Evolutionary conservation across 2,888 invertebrate species (phyloP), one percentile per base, ranked within the genome.

Genomic region (Aleiodes alternator): DNA sequence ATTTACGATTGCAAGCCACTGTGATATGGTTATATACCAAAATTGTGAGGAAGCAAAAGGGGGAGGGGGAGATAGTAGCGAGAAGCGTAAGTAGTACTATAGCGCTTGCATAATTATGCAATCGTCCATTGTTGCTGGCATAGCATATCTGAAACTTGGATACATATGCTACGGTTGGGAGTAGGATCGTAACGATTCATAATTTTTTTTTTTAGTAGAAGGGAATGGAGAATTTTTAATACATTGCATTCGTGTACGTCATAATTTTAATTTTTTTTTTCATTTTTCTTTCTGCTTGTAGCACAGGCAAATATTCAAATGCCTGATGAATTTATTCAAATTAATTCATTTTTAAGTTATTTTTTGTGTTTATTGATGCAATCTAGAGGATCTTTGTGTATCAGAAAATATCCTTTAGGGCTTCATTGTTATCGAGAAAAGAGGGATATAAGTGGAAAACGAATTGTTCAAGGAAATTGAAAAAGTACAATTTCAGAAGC

Each of bases 81-180:
- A 43, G n/a, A 61, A 14, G 38, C 16, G 38, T 61, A 61, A 38
- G 61, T 61, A 61, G 61, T 16, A 61, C 43, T 61, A 43, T 14
- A 16, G n/a, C 34, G 64, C 31, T 51, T 16, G 8, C 31, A 56
- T 70, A 56, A 72, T 72, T 72, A 72, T 50, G 48, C 34, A 72
- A 61, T 59, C 59, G 61, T 59, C 61, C 71, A 61, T 71, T 72
- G 57, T 72, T 72, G 12, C 51, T 61, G 59, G 48, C n/a, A 11
- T n/a, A 31, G 50, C 71, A 61, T 72, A 72, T 72, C 48, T 61
- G 29, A 29, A 61, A 59, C 59, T 72, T 61, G 23, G 59, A 31
- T 29, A 31, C 59, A 59, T 61, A 72, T 34, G 71, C 16, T 61
- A 31, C 51, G 12, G 34, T 59, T 59, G 50, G 48, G 59, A 72